Evolutionary conservation across 2,888 invertebrate genomes (phyloP).

Genomic region (Diarsia dahlii): DNA sequence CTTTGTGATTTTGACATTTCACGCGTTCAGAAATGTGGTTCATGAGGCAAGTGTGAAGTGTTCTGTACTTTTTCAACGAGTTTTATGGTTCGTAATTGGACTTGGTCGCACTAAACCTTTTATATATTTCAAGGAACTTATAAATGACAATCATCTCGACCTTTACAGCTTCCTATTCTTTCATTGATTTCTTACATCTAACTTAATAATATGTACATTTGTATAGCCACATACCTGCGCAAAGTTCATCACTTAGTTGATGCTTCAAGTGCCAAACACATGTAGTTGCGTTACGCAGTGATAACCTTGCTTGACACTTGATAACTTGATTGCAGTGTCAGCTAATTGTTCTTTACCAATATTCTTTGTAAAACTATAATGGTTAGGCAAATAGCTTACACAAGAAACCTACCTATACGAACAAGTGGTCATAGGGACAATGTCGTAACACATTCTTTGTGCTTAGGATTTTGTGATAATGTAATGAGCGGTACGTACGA

Average conservation of each 20-base stretch:
- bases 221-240: not conserved
- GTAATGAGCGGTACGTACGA: conserved; percentile 21
- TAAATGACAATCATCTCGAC: not conserved
- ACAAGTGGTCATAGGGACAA: conserved; percentile 17
- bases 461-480: conserved; percentile 22
- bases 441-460: conserved; percentile 22
- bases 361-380: conserved; percentile 64
- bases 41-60: conserved; percentile 15
- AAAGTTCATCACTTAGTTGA: conserved; percentile 2
- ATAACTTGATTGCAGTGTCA: conserved; percentile 56
- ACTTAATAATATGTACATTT: conserved; percentile 4
- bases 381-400: conserved; percentile 65
- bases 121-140: not conserved
- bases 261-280: conserved; percentile 32
- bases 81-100: conserved; percentile 3
- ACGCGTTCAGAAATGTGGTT: conserved; percentile 39
- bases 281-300: conserved; percentile 46
- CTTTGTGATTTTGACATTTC: conserved; percentile 55
- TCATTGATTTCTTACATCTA: not conserved
- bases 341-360: conserved; percentile 66
- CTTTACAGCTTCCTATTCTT: conserved; percentile 1
- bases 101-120: not conserved
- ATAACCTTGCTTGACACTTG: conserved; percentile 63
- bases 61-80: conserved; percentile 12
- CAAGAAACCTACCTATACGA: conserved; percentile 46